Evolutionary conservation across 92 coral and sea anemone genomes (phyloP).

Genomic region (Zoanthus sansibaricus): DNA sequence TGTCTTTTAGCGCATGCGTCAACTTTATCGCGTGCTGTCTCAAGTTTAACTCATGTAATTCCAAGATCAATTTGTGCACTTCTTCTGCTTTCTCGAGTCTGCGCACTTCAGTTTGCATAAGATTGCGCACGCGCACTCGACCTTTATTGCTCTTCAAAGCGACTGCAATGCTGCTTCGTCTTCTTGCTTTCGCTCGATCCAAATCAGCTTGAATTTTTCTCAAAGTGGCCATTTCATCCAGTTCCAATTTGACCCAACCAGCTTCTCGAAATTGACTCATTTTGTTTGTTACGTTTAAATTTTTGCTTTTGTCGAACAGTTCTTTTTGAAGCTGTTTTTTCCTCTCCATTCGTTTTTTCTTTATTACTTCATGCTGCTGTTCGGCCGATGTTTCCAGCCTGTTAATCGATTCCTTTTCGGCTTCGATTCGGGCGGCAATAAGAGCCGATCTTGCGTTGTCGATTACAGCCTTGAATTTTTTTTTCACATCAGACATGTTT

Average conservation of each 20-base stretch:
- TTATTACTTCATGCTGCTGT: slow-evolving; percentile 69
- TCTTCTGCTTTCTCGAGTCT: slow-evolving; percentile 83
- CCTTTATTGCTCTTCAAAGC: slow-evolving; percentile 61
- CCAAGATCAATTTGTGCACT: slow-evolving; percentile 75
- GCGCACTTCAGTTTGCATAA: slow-evolving; percentile 73
- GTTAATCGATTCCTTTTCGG: slow-evolving; percentile 69
- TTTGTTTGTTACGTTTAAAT: slow-evolving; percentile 14
- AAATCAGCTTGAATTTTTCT: slow-evolving; percentile 82
- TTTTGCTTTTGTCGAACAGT: background rate
- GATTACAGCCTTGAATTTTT: slow-evolving; percentile 66
- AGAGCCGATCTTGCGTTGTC: slow-evolving; percentile 82
- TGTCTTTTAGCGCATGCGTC: slow-evolving; percentile 76
- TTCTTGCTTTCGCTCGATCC: slow-evolving; percentile 84
- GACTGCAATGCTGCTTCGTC: slow-evolving; percentile 64
- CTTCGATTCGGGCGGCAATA: slow-evolving; percentile 74
- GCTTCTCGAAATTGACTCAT: slow-evolving; percentile 7
- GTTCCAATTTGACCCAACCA: slow-evolving; percentile 47
- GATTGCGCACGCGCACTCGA: slow-evolving; percentile 68
- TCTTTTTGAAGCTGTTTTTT: slow-evolving; percentile 33
- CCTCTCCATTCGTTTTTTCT: slow-evolving; percentile 66
- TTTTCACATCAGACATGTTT: slow-evolving; percentile 64
- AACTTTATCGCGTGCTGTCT: slow-evolving; percentile 67
- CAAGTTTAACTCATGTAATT: slow-evolving; percentile 68
- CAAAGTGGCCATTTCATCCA: slow-evolving; percentile 69
- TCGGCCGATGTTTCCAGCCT: slow-evolving; percentile 69